Evolutionary conservation across 2,888 invertebrate species (phyloP).

Genomic region (Rapana venosa): DNA sequence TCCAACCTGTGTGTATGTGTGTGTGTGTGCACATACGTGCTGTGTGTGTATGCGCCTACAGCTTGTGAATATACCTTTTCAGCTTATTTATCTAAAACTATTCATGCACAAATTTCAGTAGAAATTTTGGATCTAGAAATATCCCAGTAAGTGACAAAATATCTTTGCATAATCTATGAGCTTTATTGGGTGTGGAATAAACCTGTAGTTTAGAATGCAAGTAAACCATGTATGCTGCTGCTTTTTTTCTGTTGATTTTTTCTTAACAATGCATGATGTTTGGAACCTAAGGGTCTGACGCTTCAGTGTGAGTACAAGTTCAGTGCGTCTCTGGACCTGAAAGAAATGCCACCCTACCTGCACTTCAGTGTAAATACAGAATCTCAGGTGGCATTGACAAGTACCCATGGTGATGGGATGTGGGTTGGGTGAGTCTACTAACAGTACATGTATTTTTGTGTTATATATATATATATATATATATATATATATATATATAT

Average conservation of each 20-base stretch:
- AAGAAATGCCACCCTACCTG: slow-evolving; percentile 11
- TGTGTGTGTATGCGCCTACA: too few relatives aligned
- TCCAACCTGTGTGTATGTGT: too few relatives aligned
- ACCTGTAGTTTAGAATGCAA: too few relatives aligned
- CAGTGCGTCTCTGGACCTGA: slow-evolving; percentile 28
- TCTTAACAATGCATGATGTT: background rate
- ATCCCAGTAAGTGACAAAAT: too few relatives aligned
- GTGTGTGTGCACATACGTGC: too few relatives aligned
- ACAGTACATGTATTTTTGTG: background rate
- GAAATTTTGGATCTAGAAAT: too few relatives aligned
- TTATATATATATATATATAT: background rate
- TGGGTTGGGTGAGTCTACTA: slow-evolving; percentile 39
- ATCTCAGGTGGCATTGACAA: background rate
- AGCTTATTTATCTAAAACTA: too few relatives aligned
- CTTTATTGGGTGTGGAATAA: too few relatives aligned
- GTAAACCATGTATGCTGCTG: background rate
- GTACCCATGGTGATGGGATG: slow-evolving; percentile 19
- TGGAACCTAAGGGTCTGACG: slow-evolving; percentile 33
- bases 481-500: background rate
- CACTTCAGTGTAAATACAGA: background rate
- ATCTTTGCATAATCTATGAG: too few relatives aligned
- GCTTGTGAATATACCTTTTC: too few relatives aligned
- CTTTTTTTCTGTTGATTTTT: background rate
- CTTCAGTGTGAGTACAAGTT: slow-evolving; percentile 25
- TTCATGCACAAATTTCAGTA: too few relatives aligned